phyloP scores from a whole-genome alignment of 1,140 invertebrate genomes.

The Amyelois transitella region DNA sequence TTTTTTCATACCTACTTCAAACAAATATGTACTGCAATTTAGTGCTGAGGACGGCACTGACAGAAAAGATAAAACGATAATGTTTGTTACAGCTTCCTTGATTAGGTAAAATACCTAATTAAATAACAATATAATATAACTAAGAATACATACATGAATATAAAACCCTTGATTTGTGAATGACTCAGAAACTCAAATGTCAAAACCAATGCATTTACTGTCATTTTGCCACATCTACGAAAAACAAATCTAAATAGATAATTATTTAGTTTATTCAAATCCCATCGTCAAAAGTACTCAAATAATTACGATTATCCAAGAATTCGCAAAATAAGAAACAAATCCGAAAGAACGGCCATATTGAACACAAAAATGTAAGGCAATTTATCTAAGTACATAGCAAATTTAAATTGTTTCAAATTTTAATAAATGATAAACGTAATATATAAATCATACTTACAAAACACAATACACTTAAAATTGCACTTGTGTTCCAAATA shows the following conservation, averaged over 20 bases:
- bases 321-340: slow-evolving; percentile 19
- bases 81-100: too few species aligned
- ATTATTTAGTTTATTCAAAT: slow-evolving; percentile 6
- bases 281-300: background rate
- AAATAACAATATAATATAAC: too few species aligned
- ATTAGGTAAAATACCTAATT: too few species aligned
- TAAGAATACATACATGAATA: too few species aligned
- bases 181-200: slow-evolving; percentile 68
- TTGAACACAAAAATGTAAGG: slow-evolving; percentile 37
- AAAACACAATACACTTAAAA: slow-evolving; percentile 28
- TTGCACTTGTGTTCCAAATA: background rate
- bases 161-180: too few species aligned
- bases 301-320: background rate
- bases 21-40: too few species aligned
- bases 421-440: background rate
- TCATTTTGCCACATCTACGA: slow-evolving; percentile 70
- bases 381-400: too few species aligned
- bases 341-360: slow-evolving; percentile 67
- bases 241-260: slow-evolving; percentile 10
- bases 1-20: too few species aligned
- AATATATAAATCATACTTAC: slow-evolving; percentile 45
- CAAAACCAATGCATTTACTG: slow-evolving; percentile 54
- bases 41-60: too few species aligned
- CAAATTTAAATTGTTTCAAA: too few species aligned
- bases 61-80: too few species aligned